These are phyloP conservation scores for Nymphalis urticae DNA, from an alignment of 2,888 invertebrate genomes.

Conservation along the genomic window DNA sequence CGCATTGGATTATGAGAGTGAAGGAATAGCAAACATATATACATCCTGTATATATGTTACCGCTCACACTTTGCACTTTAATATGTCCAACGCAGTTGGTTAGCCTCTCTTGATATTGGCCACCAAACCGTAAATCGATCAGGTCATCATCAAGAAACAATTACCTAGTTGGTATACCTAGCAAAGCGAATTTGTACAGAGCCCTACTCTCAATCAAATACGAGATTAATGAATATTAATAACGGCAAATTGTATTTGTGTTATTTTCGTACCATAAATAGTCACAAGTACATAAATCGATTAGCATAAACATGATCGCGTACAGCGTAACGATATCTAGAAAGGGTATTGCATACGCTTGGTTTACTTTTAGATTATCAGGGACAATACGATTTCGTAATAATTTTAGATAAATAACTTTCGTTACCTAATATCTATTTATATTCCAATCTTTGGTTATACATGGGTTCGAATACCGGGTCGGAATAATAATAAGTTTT, in stretches of 20 bases:
- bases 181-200: no score
- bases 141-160: no score
- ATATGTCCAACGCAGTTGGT: no score
- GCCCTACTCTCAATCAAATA: neutral
- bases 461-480: no score
- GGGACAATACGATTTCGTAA: neutral
- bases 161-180: no score
- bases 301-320: slow-evolving; percentile 5
- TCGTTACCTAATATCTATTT: neutral
- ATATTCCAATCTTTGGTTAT: neutral
- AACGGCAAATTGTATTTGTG: neutral
- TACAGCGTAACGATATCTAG: neutral
- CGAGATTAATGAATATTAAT: slow-evolving; percentile 3
- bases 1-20: no score
- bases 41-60: no score
- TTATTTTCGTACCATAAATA: slow-evolving; percentile 1
- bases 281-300: neutral
- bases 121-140: no score
- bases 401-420: neutral
- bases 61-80: no score
- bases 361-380: neutral
- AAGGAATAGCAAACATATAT: no score
- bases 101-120: no score
- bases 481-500: no score
- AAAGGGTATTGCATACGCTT: neutral